Base-by-base conservation (phyloP, 2,888 invertebrate genomes). In the Fissipunctia ypsillon region DNA sequence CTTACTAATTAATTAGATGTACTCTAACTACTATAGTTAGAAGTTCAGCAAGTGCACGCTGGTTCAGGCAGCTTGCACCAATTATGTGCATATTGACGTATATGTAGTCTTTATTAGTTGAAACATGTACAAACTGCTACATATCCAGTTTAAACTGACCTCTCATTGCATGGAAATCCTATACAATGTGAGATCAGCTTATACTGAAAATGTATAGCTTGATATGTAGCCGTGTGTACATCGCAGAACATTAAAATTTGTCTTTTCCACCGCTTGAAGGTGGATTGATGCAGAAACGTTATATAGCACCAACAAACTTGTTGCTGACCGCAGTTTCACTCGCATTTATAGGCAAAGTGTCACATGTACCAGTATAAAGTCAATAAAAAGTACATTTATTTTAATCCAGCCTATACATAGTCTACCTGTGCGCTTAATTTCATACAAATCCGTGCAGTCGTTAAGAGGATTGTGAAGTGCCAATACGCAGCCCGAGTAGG, bases 1-100 rank as follows among this genome's bases (percentile, higher is more conserved):
- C 48, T 81, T 45, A 48, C 43, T 78, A 74, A 81, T 78, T 82
- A 82, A 81, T 78, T 82, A 71, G 54, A 66, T 68, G 68, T 68
- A 61, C 64, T 66, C 43, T 25, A 50, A 69, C 64, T 71, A n/a
- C n/a, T n/a, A n/a, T n/a, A 61, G 63, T 64, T 43, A 41, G 57
- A 75, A 80, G 65, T 82, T 65, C 28, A 16, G 52, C 4, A 22
- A 16, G 22, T 50, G n/a, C 48, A 35, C 50, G 22, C 50, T 59
- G 50, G 64, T 12, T 65, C 64, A 22, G 43, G 48, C 9, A 52
- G 50, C 65, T 65, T 54, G 56, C 68, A 19, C 25, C 56, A 28
- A 48, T 66, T 48, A 81, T 56, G 52, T 56, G 50, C 38, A 60
- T 56, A 43, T n/a, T 16, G n/a, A 54, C 19, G 54, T 65, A 60